Percentiles rank a stretch among this genome's conserved stretches.
Evolutionary conservation across 2,888 invertebrate genomes (phyloP).

Genomic region (Antitype chi): DNA sequence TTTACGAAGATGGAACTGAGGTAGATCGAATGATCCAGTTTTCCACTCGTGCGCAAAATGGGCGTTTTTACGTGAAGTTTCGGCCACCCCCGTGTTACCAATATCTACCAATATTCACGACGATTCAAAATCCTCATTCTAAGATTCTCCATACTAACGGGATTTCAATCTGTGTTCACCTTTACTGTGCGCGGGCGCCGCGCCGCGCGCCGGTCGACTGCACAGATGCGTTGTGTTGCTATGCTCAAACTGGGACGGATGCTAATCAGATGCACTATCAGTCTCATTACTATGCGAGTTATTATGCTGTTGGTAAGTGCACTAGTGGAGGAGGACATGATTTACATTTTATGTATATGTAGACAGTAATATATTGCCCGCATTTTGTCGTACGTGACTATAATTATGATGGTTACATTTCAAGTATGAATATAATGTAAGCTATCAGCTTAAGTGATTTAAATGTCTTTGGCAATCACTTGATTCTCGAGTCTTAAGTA

Average conservation of each 20-base stretch:
- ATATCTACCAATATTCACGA: background rate
- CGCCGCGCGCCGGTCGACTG: background rate
- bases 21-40: background rate
- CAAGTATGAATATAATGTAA: background rate
- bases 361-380: background rate
- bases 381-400: constrained; percentile 1
- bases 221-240: constrained; percentile 34
- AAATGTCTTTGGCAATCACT: too few relatives aligned
- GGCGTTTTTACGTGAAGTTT: background rate
- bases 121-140: background rate
- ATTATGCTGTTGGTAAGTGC: constrained; percentile 28
- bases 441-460: too few relatives aligned
- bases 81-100: background rate
- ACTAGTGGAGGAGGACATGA: background rate
- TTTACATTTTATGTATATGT: background rate
- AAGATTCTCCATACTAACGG: background rate
- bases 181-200: constrained; percentile 23
- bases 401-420: background rate
- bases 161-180: constrained; percentile 7
- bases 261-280: constrained; percentile 42
- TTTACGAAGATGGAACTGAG: background rate
- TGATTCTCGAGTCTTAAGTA: too few relatives aligned
- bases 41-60: background rate
- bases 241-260: constrained; percentile 30
- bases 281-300: constrained; percentile 20